phyloP scores from a whole-genome alignment of 2,888 invertebrate species.

The Apodemia hepburni region DNA sequence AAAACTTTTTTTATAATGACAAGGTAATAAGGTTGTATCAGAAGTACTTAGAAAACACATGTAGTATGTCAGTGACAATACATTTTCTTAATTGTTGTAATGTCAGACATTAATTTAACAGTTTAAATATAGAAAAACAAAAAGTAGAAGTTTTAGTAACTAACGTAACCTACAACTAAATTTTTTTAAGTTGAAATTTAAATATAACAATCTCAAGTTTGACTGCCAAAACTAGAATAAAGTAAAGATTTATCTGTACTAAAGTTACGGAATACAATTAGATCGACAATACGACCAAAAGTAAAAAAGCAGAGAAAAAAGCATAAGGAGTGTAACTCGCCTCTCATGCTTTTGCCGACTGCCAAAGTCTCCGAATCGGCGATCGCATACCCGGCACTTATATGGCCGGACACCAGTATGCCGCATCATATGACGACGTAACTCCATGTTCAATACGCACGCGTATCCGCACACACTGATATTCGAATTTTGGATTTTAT shows the following conservation, averaged over 20 bases:
- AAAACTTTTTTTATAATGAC: no score
- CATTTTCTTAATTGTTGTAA: no score
- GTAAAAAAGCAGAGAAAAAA: not conserved
- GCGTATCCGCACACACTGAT: conserved; percentile 52
- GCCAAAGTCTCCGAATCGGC: conserved; percentile 70
- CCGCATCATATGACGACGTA: conserved; percentile 68
- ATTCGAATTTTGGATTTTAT: conserved; percentile 3
- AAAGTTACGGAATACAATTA: not conserved
- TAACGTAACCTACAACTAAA: no score
- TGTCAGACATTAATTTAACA: no score
- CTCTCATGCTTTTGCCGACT: conserved; percentile 72
- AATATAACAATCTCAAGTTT: not conserved
- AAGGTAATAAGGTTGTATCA: no score
- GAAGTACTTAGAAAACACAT: no score
- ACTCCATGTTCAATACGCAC: conserved; percentile 51
- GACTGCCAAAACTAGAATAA: not conserved
- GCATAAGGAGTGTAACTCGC: conserved; percentile 40
- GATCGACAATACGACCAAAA: not conserved
- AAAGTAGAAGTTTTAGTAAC: no score
- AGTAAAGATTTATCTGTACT: no score
- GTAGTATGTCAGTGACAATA: no score
- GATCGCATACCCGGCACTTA: conserved; percentile 69
- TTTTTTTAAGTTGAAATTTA: no score
- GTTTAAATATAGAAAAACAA: no score
- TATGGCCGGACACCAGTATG: conserved; percentile 70